Evolutionary conservation across 2,797 vertebrate species (phyloP), one percentile per base, ranked within the genome.

Genomic region (Psittacula derbiana): DNA sequence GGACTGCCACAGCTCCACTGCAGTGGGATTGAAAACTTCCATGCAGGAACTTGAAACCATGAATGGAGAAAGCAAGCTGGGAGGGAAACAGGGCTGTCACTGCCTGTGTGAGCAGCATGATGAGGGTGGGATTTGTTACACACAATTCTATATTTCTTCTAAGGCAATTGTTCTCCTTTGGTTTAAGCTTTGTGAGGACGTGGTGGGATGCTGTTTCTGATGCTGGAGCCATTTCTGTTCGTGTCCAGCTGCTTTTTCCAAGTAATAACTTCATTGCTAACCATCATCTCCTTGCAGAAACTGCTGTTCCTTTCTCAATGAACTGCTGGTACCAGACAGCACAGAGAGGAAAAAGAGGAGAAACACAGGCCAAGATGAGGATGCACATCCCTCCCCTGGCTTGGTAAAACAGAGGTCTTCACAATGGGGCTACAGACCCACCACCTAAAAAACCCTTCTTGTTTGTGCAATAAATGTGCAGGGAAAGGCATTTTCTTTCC

Each of bases 341-440:
- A 57, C 27, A 43, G 30, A 64, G 19, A 36, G 13, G 24, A 58
- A 36, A 38, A 58, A 76, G 23, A 28, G 60, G 60, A 92, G 27
- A 58, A 72, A 24, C 33, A 27, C 17, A 62, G 43, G 24, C 38
- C 11, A 21, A 47, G 12, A 6, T 20, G 14, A 23, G 38, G 80
- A 82, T 33, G 33, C 0, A 0, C 5, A 4, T 64, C 17, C 3
- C 7, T 31, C 16, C 20, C 10, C 5, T 14, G 11, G 20, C 52
- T 28, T 58, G 53, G 19, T 47, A 44, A 31, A 73, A 36, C 7
- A 46, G 9, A 21, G 4, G 6, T 31, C 30, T 82, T 86, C 20
- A 36, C 60, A 44, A 8, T 0, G 11, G 23, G 17, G 17, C 43
- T 44, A 65, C 49, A 79, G 58, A 72, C 33, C 43, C 21, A 66